These are phyloP conservation scores for Castor canadensis DNA, from an alignment of 2,113 vertebrate genomes.

Conservation along the genomic window DNA sequence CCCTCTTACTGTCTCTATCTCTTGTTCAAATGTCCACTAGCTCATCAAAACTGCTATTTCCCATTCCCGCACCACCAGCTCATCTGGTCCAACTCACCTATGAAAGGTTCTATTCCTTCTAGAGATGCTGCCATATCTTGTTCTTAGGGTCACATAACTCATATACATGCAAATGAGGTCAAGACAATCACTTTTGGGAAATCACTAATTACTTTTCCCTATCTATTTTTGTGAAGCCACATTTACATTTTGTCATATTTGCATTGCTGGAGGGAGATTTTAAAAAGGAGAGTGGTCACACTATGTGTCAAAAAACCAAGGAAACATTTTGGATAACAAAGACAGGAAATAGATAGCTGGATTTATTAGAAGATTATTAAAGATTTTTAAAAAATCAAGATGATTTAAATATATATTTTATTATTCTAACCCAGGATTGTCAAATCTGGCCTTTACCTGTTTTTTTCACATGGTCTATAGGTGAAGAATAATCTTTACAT, in stretches of 20 bases:
- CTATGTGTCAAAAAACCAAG: not conserved
- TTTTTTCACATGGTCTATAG: not conserved
- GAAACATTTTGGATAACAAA: slow-evolving; percentile 3
- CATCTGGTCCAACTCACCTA: not conserved
- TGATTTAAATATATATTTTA: slow-evolving; percentile 36
- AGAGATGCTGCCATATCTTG: not conserved
- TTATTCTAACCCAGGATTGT: not conserved
- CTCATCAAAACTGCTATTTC: not conserved
- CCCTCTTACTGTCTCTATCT: not conserved
- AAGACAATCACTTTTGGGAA: not conserved
- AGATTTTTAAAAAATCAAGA: not conserved
- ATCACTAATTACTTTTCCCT: not conserved
- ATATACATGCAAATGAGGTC: not conserved
- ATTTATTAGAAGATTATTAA: not conserved
- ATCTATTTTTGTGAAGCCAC: not conserved
- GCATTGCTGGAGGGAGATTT: not conserved
- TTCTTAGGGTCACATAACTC: not conserved
- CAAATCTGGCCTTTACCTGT: not conserved
- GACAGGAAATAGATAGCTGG: not conserved
- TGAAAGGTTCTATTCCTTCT: not conserved
- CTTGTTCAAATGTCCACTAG: not conserved
- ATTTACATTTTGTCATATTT: not conserved
- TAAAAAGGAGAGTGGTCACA: not conserved
- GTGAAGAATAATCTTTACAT: not conserved
- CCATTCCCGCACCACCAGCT: no score